Conservation (phyloP, 2,113 vertebrate species). For the Egretta garzetta region DNA sequence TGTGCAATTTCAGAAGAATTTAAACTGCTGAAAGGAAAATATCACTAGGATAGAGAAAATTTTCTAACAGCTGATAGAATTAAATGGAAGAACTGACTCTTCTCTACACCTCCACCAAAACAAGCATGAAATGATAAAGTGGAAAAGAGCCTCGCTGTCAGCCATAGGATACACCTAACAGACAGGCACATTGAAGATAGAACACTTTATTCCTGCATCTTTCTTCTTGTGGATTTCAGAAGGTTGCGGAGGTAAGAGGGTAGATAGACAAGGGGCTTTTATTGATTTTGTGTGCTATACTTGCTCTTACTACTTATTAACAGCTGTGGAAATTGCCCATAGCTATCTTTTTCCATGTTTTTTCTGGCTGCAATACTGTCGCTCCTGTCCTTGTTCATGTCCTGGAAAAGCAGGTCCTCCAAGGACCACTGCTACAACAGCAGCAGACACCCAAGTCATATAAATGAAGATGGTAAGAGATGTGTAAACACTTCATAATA, state of each 20-base stretch:
- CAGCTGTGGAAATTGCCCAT: conserved; percentile 25
- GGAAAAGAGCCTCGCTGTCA: neutral
- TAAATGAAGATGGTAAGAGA: neutral
- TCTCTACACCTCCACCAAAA: neutral
- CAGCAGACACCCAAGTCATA: neutral
- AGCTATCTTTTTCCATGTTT: conserved; percentile 8
- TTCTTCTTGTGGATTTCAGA: conserved; percentile 7
- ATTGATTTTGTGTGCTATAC: conserved; percentile 38
- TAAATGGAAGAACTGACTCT: conserved; percentile 3
- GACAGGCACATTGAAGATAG: conserved; percentile 1
- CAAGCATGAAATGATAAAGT: conserved; percentile 6
- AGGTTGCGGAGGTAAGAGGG: neutral
- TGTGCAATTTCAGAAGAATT: neutral
- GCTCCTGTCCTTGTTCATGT: neutral
- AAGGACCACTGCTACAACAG: neutral
- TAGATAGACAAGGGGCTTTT: neutral
- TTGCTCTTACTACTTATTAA: conserved; percentile 23
- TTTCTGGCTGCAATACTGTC: conserved; percentile 6
- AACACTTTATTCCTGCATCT: neutral
- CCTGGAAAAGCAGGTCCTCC: conserved; percentile 21
- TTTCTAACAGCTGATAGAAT: neutral
- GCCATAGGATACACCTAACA: neutral
- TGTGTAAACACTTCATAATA: neutral
- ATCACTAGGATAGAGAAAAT: neutral
- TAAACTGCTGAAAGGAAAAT: neutral